phyloP scores from a whole-genome alignment of 2,797 vertebrate genomes.

The Aplochiton taeniatus region DNA sequence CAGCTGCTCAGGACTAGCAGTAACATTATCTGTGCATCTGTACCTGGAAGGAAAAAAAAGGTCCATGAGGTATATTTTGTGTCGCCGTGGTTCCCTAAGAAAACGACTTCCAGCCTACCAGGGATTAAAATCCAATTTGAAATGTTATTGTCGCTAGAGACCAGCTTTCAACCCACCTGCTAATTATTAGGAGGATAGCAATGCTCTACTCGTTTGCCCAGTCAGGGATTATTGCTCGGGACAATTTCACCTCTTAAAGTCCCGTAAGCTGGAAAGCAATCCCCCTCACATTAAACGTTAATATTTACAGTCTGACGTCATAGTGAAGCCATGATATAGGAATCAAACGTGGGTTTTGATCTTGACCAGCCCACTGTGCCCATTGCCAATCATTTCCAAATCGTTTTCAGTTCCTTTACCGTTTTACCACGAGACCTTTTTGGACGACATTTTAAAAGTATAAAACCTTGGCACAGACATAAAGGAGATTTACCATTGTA shows the following conservation, averaged over 20 bases:
- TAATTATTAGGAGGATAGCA: not conserved
- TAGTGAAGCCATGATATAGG: too few relatives aligned
- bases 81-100: conserved; percentile 10
- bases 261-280: not conserved
- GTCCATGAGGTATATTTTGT: conserved; percentile 21
- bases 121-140: conserved; percentile 21
- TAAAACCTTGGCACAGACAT: too few relatives aligned
- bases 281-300: too few relatives aligned
- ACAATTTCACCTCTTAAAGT: conserved; percentile 9
- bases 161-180: conserved; percentile 22
- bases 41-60: conserved; percentile 29
- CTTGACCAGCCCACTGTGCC: too few relatives aligned
- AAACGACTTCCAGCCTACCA: conserved; percentile 36
- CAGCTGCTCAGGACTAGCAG: conserved; percentile 54
- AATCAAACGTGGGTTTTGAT: too few relatives aligned
- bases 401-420: too few relatives aligned
- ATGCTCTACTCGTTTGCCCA: conserved; percentile 16
- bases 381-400: too few relatives aligned
- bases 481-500: too few relatives aligned
- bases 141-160: conserved; percentile 21
- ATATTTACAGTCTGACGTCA: too few relatives aligned
- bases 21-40: conserved; percentile 44
- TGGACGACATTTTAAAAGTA: too few relatives aligned
- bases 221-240: conserved; percentile 16
- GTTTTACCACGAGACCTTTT: too few relatives aligned